These are phyloP conservation scores for Notocelia uddmanniana DNA, from an alignment of 2,888 invertebrate species.

Conservation along the genomic window DNA sequence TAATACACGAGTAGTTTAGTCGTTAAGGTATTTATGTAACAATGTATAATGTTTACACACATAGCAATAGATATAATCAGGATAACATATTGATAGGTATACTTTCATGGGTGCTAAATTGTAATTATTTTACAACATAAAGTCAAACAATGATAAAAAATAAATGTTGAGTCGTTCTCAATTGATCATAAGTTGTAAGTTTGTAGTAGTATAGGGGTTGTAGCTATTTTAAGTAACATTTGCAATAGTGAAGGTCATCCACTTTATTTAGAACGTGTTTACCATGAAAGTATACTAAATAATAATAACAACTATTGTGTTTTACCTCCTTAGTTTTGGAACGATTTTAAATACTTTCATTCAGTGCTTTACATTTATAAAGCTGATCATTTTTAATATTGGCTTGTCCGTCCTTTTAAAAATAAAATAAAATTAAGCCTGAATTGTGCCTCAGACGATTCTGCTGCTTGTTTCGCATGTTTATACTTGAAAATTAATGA, in stretches of 20 bases:
- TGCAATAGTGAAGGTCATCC: background rate
- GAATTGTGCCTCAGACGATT: slow-evolving; percentile 77
- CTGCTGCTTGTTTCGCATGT: slow-evolving; percentile 67
- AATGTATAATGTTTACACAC: background rate
- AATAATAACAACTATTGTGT: background rate
- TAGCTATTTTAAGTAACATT: too few relatives aligned
- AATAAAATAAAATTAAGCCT: slow-evolving; percentile 69
- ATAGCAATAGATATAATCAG: slow-evolving; percentile 19
- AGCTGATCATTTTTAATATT: slow-evolving; percentile 52
- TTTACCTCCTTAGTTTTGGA: background rate
- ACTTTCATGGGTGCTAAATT: slow-evolving; percentile 6
- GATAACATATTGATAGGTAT: background rate
- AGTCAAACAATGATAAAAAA: background rate
- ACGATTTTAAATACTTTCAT: slow-evolving; percentile 1
- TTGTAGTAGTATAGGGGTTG: too few relatives aligned
- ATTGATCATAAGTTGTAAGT: background rate
- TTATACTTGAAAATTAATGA: slow-evolving; percentile 29
- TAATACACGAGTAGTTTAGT: slow-evolving; percentile 14
- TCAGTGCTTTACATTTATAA: slow-evolving; percentile 2
- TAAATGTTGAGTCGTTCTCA: background rate
- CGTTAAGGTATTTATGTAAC: slow-evolving; percentile 18
- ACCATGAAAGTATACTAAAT: slow-evolving; percentile 16
- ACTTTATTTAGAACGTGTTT: background rate
- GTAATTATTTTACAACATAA: background rate
- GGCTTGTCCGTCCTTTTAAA: slow-evolving; percentile 80